Conservation (phyloP, 2,113 vertebrate species). For the Microcebus lehilahytsara region DNA sequence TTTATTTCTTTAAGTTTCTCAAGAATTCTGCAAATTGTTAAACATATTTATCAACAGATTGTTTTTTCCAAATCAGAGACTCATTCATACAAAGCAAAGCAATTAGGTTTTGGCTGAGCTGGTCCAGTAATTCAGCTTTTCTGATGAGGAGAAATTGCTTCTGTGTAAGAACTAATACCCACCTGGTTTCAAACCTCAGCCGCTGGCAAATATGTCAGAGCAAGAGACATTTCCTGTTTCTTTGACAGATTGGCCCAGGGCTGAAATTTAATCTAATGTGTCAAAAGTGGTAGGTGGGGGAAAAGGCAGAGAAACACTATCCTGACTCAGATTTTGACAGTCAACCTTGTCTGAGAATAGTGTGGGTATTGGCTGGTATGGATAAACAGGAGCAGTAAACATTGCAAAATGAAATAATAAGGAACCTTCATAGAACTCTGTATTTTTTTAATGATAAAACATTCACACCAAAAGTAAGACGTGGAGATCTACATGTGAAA, state of each 20-base stretch:
- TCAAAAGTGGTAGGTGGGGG: constrained; percentile 81
- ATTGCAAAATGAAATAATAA: not conserved
- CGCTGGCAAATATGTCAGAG: constrained; percentile 86
- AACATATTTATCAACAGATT: constrained; percentile 72
- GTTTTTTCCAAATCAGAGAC: constrained; percentile 79
- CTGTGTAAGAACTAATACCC: constrained; percentile 84
- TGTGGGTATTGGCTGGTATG: not conserved
- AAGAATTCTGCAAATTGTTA: constrained; percentile 66
- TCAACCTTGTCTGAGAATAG: constrained; percentile 49
- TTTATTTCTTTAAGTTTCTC: constrained; percentile 74
- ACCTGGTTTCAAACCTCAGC: constrained; percentile 85
- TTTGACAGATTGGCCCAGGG: constrained; percentile 86
- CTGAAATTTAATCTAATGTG: constrained; percentile 87
- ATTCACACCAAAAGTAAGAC: not conserved
- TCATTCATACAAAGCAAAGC: constrained; percentile 68
- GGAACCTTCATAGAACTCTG: not conserved
- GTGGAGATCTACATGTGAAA: not conserved
- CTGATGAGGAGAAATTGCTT: constrained; percentile 83
- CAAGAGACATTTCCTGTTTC: constrained; percentile 86
- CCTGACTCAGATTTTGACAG: constrained; percentile 68
- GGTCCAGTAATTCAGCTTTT: constrained; percentile 82
- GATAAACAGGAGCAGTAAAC: not conserved
- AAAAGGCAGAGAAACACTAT: constrained; percentile 46
- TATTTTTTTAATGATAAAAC: not conserved
- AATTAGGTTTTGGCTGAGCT: constrained; percentile 73